Percentiles rank a stretch among this genome's conserved stretches.
Evolutionary conservation across 2,113 vertebrate species (phyloP).

Genomic region (Corythoichthys haematopterus): DNA sequence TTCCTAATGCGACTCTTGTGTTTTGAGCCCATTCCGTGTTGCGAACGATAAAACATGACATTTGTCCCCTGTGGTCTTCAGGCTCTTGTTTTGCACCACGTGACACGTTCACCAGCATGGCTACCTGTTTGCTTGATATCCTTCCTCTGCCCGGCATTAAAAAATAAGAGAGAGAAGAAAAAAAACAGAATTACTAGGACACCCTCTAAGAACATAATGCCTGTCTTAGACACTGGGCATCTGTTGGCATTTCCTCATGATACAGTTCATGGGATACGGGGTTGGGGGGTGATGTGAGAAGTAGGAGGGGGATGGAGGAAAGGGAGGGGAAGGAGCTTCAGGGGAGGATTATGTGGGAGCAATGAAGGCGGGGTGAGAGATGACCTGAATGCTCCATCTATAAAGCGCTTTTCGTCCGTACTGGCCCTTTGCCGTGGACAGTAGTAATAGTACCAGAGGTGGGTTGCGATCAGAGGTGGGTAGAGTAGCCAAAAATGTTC

Average conservation of each 20-base stretch:
- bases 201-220: conserved; percentile 80
- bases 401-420: conserved; percentile 57
- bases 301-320: conserved; percentile 19
- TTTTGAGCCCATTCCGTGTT: conserved; percentile 16
- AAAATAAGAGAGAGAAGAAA: neutral
- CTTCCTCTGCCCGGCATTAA: conserved; percentile 16
- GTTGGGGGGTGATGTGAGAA: conserved; percentile 40
- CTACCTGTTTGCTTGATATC: conserved; percentile 46
- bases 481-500: no score
- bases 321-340: conserved; percentile 41
- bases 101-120: conserved; percentile 25
- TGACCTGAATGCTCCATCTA: conserved; percentile 74
- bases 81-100: conserved; percentile 46
- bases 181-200: conserved; percentile 61
- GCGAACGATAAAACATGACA: conserved; percentile 22
- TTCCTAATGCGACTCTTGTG: neutral
- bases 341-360: conserved; percentile 70
- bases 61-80: conserved; percentile 24
- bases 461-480: no score
- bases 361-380: conserved; percentile 56
- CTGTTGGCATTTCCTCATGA: conserved; percentile 74
- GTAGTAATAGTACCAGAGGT: conserved; percentile 12
- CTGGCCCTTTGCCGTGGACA: conserved; percentile 47
- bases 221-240: conserved; percentile 77
- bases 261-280: conserved; percentile 53